Base-by-base conservation (phyloP, 2,113 vertebrate genomes). In the Leptobrachium ailaonicum region DNA sequence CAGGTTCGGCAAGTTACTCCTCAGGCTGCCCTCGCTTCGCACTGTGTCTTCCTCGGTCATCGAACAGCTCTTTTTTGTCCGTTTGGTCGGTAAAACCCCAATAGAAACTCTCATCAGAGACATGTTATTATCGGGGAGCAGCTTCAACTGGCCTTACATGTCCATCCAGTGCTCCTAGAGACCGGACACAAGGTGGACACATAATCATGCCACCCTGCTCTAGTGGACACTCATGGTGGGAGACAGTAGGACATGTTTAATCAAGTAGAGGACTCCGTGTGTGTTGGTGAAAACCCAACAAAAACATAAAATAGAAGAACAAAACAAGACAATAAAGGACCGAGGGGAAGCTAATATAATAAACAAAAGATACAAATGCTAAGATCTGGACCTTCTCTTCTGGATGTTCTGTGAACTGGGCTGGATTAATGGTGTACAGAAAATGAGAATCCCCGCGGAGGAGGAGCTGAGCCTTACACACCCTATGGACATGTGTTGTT, bases 91-190 rank as follows among this genome's bases (percentile, higher is more conserved):
- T 98, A 98, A 99, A 97, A 99, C 97, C 94, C 97, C 97, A 90
- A 99, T 98, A 92, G 97, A 99, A 94, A 99, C 97, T 92, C 97
- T 99, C 95, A 99, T 99, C 94, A 95, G 97, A 89, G 97, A 99
- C 93, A 99, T 99, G 97, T 92, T 99, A 92, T 95, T 99, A 92
- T 98, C 97, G 85, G 97, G 97, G 90, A 98, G 97, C 96, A 99
- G 97, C 94, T 99, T 99, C 96, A 99, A 99, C 96, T 99, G 97
- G 97, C 97, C 97, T 96, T 98, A 99, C 94, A 99, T 99, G 97
- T 98, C 97, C 92, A 99, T 99, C 93, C 97, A 99, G 93, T 99
- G 97, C 92, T 98, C 94, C 94, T 94, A 93, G 92, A 92, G 92
- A 92, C 87, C 89, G 87, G 82, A 87, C 88, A 83, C 66, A 83